Evolutionary conservation across 2,888 invertebrate genomes (phyloP), one percentile per base, ranked within the genome.

Genomic region (Tyria jacobaeae): DNA sequence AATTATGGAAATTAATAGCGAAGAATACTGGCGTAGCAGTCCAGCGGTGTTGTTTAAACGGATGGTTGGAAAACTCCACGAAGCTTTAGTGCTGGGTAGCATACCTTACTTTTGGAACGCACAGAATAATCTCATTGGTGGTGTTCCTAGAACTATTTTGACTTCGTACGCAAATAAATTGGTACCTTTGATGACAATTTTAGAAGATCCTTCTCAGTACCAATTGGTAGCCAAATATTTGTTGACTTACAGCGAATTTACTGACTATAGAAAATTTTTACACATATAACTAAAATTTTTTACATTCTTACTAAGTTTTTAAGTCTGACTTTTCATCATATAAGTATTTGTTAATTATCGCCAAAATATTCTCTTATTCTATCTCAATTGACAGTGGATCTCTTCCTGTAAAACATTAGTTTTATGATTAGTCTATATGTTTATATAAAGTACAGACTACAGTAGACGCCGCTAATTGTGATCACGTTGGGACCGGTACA

Each of bases 21-120:
- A 72, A 6, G 55, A 60, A 0, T 90, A 84, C 66, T 92, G 93
- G 88, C 76, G 79, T 9, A 81, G 76, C 14, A 82, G 76, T 47
- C 84, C 84, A 0, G 85, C 84, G 0, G 71, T 69, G 0, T 71
- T 90, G 3, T 89, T 90, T 72, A 89, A 88, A 39, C 71, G 90
- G 64, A 92, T 95, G 89, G 82, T 95, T 9, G 68, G 74, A 24
- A 87, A 82, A 54, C 83, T 95, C 4, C 70, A 86, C 27, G 57
- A 79, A 0, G 90, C 89, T 1, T 69, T 94, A 15, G 64, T 76
- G 0, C 59, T 57, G 0, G 75, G 81, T 0, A 74, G 73, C 1
- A 90, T 95, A 35, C 82, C 82, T 0, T 94, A 94, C 69, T 95
- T 91, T 62, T 95, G 95, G 95, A 89, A 94, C 57, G 73, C 74